Conservation (phyloP, 2,113 vertebrate species). For the Hiodon tergisus region DNA sequence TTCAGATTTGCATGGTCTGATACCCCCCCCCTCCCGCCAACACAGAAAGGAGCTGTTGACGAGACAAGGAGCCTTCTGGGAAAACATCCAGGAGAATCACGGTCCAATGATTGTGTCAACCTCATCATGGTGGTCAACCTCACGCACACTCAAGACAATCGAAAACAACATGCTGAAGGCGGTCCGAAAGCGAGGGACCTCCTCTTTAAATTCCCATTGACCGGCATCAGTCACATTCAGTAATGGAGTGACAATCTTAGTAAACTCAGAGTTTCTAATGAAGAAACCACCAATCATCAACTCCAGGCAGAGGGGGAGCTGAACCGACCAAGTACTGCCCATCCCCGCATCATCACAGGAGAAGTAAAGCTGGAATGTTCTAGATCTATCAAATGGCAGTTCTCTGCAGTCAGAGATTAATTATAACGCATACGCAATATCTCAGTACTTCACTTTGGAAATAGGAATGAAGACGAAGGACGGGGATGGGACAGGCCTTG, state of each 20-base stretch:
- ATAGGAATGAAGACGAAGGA: not conserved
- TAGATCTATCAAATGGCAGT: slow-evolving; percentile 64
- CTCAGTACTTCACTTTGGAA: slow-evolving; percentile 28
- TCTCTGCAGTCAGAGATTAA: slow-evolving; percentile 1
- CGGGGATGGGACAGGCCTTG: not conserved
- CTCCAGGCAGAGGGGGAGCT: slow-evolving; percentile 48
- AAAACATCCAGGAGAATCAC: too few relatives aligned
- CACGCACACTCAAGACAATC: too few relatives aligned
- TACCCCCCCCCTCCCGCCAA: too few relatives aligned
- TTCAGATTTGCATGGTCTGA: too few relatives aligned
- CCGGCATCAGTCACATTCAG: too few relatives aligned
- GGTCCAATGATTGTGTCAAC: too few relatives aligned
- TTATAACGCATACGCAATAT: slow-evolving; percentile 5
- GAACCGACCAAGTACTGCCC: slow-evolving; percentile 19
- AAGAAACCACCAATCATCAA: slow-evolving; percentile 1
- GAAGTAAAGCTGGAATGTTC: slow-evolving; percentile 57
- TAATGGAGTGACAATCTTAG: not conserved
- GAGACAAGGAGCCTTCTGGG: too few relatives aligned
- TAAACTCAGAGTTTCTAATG: not conserved
- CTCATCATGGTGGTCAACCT: too few relatives aligned
- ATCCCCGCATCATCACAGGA: slow-evolving; percentile 30
- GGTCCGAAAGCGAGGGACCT: too few relatives aligned
- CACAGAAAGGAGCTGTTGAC: too few relatives aligned
- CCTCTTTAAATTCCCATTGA: too few relatives aligned
- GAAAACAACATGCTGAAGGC: too few relatives aligned